Evolutionary conservation across 2,113 vertebrate genomes (phyloP).

Genomic region (Psettodes erumei): DNA sequence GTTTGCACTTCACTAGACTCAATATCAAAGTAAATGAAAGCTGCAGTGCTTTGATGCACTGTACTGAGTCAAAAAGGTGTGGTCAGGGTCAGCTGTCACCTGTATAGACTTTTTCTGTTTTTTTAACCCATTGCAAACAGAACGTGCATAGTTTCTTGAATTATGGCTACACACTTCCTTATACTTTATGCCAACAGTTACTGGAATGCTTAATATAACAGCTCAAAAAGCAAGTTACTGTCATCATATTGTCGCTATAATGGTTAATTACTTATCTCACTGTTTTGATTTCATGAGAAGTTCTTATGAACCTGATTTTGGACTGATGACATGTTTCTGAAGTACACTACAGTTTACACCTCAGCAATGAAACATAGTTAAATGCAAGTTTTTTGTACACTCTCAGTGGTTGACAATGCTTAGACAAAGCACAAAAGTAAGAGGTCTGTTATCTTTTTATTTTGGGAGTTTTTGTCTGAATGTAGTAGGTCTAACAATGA

Average conservation of each 20-base stretch:
- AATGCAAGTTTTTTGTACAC: background rate
- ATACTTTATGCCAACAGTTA: background rate
- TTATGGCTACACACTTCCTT: background rate
- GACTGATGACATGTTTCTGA: background rate
- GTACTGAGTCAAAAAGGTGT: background rate
- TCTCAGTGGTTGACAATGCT: background rate
- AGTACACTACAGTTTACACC: background rate
- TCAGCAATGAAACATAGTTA: background rate
- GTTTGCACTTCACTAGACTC: conserved; percentile 16
- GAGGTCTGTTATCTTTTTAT: no score
- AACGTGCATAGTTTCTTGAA: background rate
- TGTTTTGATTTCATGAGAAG: background rate
- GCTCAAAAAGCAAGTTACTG: background rate
- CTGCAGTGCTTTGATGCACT: background rate
- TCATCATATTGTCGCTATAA: background rate
- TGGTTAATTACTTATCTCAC: background rate
- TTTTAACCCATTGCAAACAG: background rate
- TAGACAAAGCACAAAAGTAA: background rate
- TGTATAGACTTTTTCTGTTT: background rate
- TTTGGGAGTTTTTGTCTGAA: no score
- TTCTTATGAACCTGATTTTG: background rate
- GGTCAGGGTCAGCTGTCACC: background rate
- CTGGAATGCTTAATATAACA: no score
- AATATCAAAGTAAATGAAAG: conserved; percentile 1
- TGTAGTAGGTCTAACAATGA: background rate